A percentile compares a stretch with the other conserved stretches of the same genome.
Conservation (phyloP, 2,797 vertebrate species). For the Lycodopsis pacificus region DNA sequence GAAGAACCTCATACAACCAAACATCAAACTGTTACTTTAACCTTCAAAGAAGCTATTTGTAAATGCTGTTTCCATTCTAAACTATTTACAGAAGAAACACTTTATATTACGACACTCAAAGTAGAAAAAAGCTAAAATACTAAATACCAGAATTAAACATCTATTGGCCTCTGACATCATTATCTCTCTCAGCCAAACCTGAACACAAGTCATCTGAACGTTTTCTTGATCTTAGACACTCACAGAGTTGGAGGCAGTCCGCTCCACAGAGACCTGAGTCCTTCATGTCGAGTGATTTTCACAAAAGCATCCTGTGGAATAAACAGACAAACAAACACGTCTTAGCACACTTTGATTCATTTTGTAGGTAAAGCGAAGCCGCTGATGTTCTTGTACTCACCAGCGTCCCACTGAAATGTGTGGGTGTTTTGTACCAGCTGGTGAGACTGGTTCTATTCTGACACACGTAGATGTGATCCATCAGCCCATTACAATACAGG, state of each 20-base stretch:
- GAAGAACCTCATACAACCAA: too few species aligned
- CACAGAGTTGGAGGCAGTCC: constrained; percentile 96
- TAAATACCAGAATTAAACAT: not conserved
- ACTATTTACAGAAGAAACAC: not conserved
- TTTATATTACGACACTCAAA: not conserved
- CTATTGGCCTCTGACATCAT: not conserved
- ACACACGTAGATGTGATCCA: constrained; percentile 95
- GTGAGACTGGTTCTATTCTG: constrained; percentile 88
- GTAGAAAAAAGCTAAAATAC: not conserved
- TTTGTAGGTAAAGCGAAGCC: not conserved
- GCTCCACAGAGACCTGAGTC: constrained; percentile 93
- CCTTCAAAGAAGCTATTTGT: not conserved
- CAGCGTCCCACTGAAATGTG: constrained; percentile 91
- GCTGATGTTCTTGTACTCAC: constrained; percentile 73
- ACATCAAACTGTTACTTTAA: not conserved
- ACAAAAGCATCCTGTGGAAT: constrained; percentile 93
- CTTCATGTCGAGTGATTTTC: constrained; percentile 93
- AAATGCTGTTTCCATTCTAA: not conserved
- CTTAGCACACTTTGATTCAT: not conserved
- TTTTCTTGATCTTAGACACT: constrained; percentile 71
- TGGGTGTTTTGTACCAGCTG: constrained; percentile 91
- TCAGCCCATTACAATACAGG: constrained; percentile 94
- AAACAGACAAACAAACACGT: constrained; percentile 10
- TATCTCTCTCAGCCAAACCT: not conserved
- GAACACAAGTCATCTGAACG: not conserved